Base-by-base conservation (phyloP, 2,888 invertebrate species). In the Tigriopus californicus region DNA sequence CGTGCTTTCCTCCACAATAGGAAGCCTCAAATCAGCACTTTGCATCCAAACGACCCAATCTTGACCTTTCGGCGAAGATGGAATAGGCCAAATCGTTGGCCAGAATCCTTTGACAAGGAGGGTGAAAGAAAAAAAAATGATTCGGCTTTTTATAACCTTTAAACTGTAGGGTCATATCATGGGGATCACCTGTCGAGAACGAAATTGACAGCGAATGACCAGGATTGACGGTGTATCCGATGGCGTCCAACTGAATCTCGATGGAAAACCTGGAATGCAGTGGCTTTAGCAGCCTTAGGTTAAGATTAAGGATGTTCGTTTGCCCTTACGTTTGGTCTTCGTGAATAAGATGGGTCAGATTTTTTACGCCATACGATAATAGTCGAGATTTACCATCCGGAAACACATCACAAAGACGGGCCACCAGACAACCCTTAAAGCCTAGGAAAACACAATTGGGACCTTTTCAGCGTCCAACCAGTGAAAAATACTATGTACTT, bases 361-460 rank as follows among this genome's bases (percentile, higher is more conserved):
- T 54, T 41, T 20, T 41, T 1, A 41, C 54, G 10, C 54, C 54
- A 54, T 40, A 41, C 18, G 41, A 41, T 13, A 54, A 15, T 6
- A 54, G 41, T 10, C 54, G 33, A 40, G 54, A 40, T 40, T 54
- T 33, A 1, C 54, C 54, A 54, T 54, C 54, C 1, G 54, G 54
- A 41, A 54, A 54, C 22, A 20, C 40, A 15, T 54, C 54, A 15
- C 54, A 54, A 15, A 54, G 41, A 20, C 24, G 15, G 1, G 40
- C 54, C 33, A 33, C 33, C 33, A 33, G 8, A 33, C 33, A 33
- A 54, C 41, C 13, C 15, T n/a, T 54, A n/a, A 25, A 20, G 15
- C 24, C 22, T 25, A n/a, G n/a, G n/a, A n/a, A n/a, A n/a, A n/a
- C n/a, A n/a, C n/a, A n/a, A n/a, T n/a, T n/a, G n/a, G n/a, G n/a